phyloP scores from a whole-genome alignment of 2,113 vertebrate species.

The Pangasianodon gigas region DNA sequence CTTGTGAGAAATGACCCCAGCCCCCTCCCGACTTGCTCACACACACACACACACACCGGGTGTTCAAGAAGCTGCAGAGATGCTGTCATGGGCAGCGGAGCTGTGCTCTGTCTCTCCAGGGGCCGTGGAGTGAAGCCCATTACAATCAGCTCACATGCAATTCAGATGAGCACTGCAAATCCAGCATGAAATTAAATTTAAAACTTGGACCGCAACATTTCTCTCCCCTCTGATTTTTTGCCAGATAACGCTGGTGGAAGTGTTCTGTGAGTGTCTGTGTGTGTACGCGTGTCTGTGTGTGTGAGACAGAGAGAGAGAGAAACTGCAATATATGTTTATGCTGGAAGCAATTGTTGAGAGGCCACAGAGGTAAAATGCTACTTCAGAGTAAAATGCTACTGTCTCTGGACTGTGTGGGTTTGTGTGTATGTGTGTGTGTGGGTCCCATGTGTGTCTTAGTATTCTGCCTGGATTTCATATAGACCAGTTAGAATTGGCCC shows the following conservation, averaged over 20 bases:
- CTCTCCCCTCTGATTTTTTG: constrained; percentile 47
- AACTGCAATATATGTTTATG: constrained; percentile 35
- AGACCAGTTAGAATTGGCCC: constrained; percentile 24
- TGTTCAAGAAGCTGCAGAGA: constrained; percentile 41
- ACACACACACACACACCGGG: not conserved
- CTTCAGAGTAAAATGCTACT: constrained; percentile 35
- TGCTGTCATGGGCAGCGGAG: constrained; percentile 47
- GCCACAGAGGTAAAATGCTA: constrained; percentile 46
- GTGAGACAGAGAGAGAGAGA: constrained; percentile 26
- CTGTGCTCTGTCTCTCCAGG: constrained; percentile 45
- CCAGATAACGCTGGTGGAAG: constrained; percentile 40
- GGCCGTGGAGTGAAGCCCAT: constrained; percentile 65
- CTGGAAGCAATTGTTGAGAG: constrained; percentile 39
- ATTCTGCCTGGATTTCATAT: constrained; percentile 21
- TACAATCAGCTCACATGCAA: constrained; percentile 73
- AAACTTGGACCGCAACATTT: constrained; percentile 63
- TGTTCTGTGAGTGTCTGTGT: constrained; percentile 16
- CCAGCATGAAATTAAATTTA: constrained; percentile 81
- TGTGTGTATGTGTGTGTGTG: not conserved
- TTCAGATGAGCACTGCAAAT: constrained; percentile 78
- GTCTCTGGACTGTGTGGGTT: not conserved
- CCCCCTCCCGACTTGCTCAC: not conserved
- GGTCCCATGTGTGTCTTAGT: not conserved
- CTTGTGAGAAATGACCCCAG: constrained; percentile 45
- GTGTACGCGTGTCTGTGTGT: constrained; percentile 36